phyloP scores from a whole-genome alignment of 2,888 invertebrate genomes.

The Pyrrhia umbra region DNA sequence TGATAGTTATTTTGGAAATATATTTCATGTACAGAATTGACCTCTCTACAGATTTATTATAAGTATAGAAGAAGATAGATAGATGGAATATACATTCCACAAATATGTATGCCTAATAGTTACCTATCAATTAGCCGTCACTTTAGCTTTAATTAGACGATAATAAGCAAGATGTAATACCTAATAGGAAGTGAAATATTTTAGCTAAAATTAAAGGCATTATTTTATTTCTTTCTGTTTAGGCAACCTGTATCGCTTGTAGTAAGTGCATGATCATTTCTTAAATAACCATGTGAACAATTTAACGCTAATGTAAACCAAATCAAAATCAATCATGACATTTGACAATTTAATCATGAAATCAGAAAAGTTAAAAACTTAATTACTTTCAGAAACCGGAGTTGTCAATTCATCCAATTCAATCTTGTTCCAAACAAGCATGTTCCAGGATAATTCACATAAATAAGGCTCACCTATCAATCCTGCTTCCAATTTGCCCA shows the following conservation, averaged over 20 bases:
- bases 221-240: no score
- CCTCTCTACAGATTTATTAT: no score
- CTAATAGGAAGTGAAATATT: not conserved
- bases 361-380: no score
- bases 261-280: no score
- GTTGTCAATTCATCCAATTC: conserved; percentile 20
- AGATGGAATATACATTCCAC: not conserved
- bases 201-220: not conserved
- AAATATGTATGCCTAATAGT: conserved; percentile 1
- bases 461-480: conserved; percentile 52
- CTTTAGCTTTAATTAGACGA: conserved; percentile 2
- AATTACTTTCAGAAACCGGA: not conserved
- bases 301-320: no score
- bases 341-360: no score
- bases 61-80: no score
- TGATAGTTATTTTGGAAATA: no score
- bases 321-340: no score
- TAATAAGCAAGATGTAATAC: not conserved
- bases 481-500: conserved; percentile 38
- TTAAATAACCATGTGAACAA: no score
- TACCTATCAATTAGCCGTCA: conserved; percentile 7
- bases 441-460: conserved; percentile 46
- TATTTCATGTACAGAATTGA: no score
- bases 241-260: no score
- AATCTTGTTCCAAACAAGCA: conserved; percentile 21